Conservation (phyloP, 1,140 invertebrate species). For the Cydia strobilella region DNA sequence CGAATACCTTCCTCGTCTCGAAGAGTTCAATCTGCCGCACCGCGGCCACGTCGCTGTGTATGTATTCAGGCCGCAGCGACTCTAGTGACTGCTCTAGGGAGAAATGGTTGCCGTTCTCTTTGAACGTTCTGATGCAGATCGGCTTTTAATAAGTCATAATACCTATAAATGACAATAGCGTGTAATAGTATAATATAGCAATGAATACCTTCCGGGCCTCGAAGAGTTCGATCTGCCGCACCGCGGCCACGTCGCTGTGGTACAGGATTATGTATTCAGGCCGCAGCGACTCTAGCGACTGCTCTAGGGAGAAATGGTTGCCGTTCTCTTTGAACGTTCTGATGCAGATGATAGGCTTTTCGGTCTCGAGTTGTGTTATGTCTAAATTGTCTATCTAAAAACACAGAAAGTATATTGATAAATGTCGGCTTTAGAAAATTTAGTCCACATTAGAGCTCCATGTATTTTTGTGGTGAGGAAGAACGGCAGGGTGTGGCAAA, state of each 20-base stretch:
- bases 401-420: constrained; percentile 5
- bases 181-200: too few relatives aligned
- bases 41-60: constrained; percentile 90
- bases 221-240: constrained; percentile 92
- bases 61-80: too few relatives aligned
- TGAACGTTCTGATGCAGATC: too few relatives aligned
- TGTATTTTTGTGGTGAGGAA: too few relatives aligned
- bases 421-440: too few relatives aligned
- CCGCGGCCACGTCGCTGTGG: constrained; percentile 91
- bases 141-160: too few relatives aligned
- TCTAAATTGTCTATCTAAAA: constrained; percentile 84
- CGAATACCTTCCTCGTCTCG: constrained; percentile 85
- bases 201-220: constrained; percentile 85
- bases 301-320: constrained; percentile 85
- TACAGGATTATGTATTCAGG: constrained; percentile 95
- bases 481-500: too few relatives aligned
- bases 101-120: too few relatives aligned
- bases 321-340: constrained; percentile 88
- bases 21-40: constrained; percentile 93
- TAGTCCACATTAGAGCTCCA: too few relatives aligned
- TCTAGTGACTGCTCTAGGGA: constrained; percentile 29
- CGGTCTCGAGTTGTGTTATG: constrained; percentile 80
- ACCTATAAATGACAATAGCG: constrained; percentile 41
- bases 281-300: constrained; percentile 83
- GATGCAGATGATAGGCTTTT: constrained; percentile 85